Evolutionary conservation across 2,113 vertebrate species (phyloP), one percentile per base, ranked within the genome.

Genomic region (Phyllostomus hastatus): DNA sequence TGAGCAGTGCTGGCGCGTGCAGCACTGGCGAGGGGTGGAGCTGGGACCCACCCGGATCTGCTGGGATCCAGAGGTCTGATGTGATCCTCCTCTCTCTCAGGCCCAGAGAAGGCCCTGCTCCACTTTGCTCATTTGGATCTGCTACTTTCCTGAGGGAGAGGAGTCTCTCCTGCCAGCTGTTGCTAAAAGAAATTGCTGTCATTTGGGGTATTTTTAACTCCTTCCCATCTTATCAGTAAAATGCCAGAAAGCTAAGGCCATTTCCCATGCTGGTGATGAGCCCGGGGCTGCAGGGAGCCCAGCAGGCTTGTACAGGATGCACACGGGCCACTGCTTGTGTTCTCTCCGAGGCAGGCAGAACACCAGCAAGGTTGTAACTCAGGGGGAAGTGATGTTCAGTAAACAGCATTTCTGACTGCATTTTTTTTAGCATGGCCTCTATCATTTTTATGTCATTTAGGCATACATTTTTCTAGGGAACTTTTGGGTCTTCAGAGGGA

Each of bases 311-410:
- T 7, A 2, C 5, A 22, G 79, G 8, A 31, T 0, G n/a, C 48
- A 5, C 9, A 0, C 0, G 3, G 17, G 43, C 66, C 72, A 0
- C 15, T 15, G 43, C 35, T 61, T 72, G 38, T 57, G 16, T 48
- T 41, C 46, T 52, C 46, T 69, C 48, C 4, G 0, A 50, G 2
- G 10, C 64, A 54, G 33, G 12, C 38, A 59, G 22, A 26, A 20
- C 7, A 10, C 33, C 11, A 9, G 69, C 7, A 46, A 72, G 75
- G 26, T 52, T 4, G 0, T 31, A 38, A 50, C 67, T 80, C 31
- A 10, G 26, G 26, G 67, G 69, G 24, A 67, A 35, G 59, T 15
- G 79, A 33, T 24, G 15, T 24, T 87, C 57, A 17, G 4, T 41
- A 38, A 80, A 64, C 76, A 66, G 4, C 76, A 59, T 5, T 43